Conservation (phyloP, 1,140 invertebrate species). For the Copidosoma floridanum region DNA sequence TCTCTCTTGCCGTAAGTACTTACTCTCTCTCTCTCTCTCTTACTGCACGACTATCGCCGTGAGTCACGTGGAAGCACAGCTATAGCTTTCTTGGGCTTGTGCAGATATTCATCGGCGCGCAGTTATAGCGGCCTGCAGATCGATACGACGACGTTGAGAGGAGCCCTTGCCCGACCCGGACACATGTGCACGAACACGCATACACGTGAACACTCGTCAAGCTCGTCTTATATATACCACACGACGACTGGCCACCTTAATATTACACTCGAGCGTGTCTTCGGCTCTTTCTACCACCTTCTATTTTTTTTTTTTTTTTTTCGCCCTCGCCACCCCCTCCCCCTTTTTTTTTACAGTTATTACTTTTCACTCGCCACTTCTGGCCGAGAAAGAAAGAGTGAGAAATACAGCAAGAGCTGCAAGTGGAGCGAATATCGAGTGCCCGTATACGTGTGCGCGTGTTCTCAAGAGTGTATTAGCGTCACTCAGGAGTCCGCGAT, state of each 20-base stretch:
- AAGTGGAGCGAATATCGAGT: not conserved
- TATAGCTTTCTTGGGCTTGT: not conserved
- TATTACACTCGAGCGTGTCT: too few relatives aligned
- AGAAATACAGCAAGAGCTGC: too few relatives aligned
- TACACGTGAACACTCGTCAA: too few relatives aligned
- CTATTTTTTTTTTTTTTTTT: not conserved
- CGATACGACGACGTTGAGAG: too few relatives aligned
- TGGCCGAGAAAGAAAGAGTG: too few relatives aligned
- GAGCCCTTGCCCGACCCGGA: too few relatives aligned
- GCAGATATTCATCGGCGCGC: conserved; percentile 35
- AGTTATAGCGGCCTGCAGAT: not conserved
- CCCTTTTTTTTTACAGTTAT: too few relatives aligned
- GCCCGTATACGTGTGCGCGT: not conserved
- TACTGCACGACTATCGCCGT: conserved; percentile 29
- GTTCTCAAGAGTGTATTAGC: not conserved
- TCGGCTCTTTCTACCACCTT: too few relatives aligned
- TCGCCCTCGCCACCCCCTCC: too few relatives aligned
- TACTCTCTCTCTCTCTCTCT: conserved; percentile 25
- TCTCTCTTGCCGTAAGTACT: conserved; percentile 21
- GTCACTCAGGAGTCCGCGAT: not conserved
- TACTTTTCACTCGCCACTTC: not conserved
- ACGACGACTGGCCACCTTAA: too few relatives aligned
- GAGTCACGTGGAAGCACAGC: conserved; percentile 35
- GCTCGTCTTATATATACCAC: too few relatives aligned
- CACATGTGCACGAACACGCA: too few relatives aligned